Conservation (phyloP, 2,113 vertebrate species). For the Rhinolophus ferrumequinum region DNA sequence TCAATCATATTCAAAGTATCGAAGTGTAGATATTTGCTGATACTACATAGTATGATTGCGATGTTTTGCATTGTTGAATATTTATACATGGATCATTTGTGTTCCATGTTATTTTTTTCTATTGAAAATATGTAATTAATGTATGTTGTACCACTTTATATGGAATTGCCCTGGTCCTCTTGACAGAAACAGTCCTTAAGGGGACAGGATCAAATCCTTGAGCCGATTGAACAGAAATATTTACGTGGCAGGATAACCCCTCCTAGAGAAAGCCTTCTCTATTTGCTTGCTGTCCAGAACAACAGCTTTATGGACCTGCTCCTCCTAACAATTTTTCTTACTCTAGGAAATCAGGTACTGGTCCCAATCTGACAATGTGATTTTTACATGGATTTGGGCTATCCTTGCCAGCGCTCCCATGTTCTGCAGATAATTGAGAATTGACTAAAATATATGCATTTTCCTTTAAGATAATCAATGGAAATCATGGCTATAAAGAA, state of each 20-base stretch:
- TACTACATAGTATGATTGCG: background rate
- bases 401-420: background rate
- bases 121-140: background rate
- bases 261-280: background rate
- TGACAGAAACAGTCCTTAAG: background rate
- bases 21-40: background rate
- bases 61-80: background rate
- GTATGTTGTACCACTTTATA: background rate
- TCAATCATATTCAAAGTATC: background rate
- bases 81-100: background rate
- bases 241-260: background rate
- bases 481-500: conserved; percentile 5
- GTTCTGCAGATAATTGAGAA: background rate
- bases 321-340: conserved; percentile 7
- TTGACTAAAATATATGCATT: conserved; percentile 7
- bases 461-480: background rate
- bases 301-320: background rate
- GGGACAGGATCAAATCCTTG: background rate
- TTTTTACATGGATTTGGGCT: background rate
- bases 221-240: background rate
- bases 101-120: background rate
- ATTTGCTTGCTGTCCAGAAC: background rate
- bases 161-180: background rate
- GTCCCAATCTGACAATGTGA: background rate
- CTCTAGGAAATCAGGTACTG: background rate